phyloP scores from a whole-genome alignment of 37 sponge, comb jelly and placozoan species.

The Geodia barretti region DNA sequence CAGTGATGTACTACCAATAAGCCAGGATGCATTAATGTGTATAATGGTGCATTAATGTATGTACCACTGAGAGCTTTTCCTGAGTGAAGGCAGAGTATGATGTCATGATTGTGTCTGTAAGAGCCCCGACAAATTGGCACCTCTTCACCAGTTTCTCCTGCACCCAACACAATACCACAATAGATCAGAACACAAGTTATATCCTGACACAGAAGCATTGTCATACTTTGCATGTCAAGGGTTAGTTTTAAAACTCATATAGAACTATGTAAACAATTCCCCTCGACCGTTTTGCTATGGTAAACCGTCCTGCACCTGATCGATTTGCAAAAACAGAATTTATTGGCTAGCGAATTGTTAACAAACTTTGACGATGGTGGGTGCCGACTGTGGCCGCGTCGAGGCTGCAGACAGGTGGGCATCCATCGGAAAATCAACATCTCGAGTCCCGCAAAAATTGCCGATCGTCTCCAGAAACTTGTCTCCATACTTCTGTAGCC shows the following conservation, averaged over 20 bases:
- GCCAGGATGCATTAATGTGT: not conserved
- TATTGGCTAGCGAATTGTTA: too few species aligned
- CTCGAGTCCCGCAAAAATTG: not conserved
- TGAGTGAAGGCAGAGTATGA: not conserved
- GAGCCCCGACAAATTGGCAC: not conserved
- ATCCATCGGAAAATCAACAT: not conserved
- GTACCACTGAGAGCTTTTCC: not conserved
- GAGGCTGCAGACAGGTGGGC: constrained; percentile 1
- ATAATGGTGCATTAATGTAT: too few species aligned
- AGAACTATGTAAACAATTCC: too few species aligned
- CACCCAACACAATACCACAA: not conserved
- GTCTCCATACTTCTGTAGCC: constrained; percentile 22
- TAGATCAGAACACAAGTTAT: too few species aligned
- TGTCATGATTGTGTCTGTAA: not conserved
- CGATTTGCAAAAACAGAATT: too few species aligned
- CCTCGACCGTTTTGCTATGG: too few species aligned
- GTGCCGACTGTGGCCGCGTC: too few species aligned
- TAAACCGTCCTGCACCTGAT: too few species aligned
- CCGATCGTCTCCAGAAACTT: constrained; percentile 11
- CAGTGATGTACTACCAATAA: not conserved
- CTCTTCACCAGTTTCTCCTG: constrained; percentile 28
- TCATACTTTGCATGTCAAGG: too few species aligned
- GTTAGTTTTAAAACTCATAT: too few species aligned
- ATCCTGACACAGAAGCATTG: too few species aligned
- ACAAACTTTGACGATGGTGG: too few species aligned